Evolutionary conservation across 2,888 invertebrate species (phyloP), one percentile per base, ranked within the genome.

Genomic region (Furcula furcula): DNA sequence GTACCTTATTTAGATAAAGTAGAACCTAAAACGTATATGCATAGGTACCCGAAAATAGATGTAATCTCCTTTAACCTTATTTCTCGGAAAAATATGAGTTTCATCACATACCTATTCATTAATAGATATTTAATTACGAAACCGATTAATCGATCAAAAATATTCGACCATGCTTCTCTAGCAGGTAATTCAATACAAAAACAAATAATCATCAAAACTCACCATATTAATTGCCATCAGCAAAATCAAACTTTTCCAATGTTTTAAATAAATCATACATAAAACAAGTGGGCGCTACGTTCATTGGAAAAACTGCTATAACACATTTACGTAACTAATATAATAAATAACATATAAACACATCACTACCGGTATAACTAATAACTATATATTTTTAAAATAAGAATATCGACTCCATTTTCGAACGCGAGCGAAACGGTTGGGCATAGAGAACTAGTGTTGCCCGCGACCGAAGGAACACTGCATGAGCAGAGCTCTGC

Each of bases 191-290:
- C 7, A 16, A 32, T 41, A 30, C 31, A 34, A 38, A 34, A 31
- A 31, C 36, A 51, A 50, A 39, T 29, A 32, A 50, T 9, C 22
- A 56, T 55, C 46, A 37, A 31, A 46, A 86, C 88, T 88, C 54
- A 88, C 88, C 87, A 80, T 80, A 67, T 83, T 85, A 80, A 85
- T 81, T 84, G 88, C 87, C 75, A 85, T 76, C 47, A 86, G 85
- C 85, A 87, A 85, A 84, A 82, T 68, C 78, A 85, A 71, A 70
- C 77, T 78, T 78, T 70, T 85, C 87, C 87, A 79, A 79, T 73
- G 75, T 79, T 70, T 86, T 87, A 80, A 84, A 88, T 87, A 87
- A 88, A 86, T 87, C 87, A 88, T 88, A 86, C 87, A 88, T 88
- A 84, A 79, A 88, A 79, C 64, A 76, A 74, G 65, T 71, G 69